phyloP scores from a whole-genome alignment of 2,888 invertebrate genomes.

The Platycheirus rosarum region DNA sequence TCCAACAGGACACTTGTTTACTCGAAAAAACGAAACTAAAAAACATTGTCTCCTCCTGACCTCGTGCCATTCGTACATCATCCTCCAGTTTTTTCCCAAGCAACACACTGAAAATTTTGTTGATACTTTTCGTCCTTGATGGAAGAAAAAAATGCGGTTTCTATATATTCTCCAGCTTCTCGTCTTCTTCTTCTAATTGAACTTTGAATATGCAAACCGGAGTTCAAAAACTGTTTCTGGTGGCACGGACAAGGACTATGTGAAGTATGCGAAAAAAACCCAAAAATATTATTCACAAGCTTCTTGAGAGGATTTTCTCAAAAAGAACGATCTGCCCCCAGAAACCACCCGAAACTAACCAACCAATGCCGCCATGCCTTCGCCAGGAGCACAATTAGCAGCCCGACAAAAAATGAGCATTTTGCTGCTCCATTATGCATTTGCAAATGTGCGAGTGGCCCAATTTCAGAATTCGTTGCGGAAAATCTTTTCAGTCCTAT shows the following conservation, averaged over 20 bases:
- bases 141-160: constrained; percentile 14
- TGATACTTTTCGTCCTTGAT: constrained; percentile 33
- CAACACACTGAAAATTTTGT: constrained; percentile 17
- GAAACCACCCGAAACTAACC: not conserved
- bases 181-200: constrained; percentile 55
- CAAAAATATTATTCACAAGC: constrained; percentile 41
- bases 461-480: constrained; percentile 55
- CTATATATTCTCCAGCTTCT: not conserved
- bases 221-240: constrained; percentile 29
- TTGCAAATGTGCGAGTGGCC: constrained; percentile 65
- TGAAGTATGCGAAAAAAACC: constrained; percentile 3
- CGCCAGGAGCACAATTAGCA: constrained; percentile 57
- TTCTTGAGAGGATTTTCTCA: constrained; percentile 32
- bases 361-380: constrained; percentile 1
- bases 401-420: constrained; percentile 31
- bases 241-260: not conserved
- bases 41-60: not conserved
- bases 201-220: constrained; percentile 52
- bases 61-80: not conserved
- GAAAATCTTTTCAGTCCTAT: constrained; percentile 37
- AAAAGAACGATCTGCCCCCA: constrained; percentile 9
- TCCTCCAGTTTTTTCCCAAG: not conserved
- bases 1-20: not conserved
- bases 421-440: constrained; percentile 61
- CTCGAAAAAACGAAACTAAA: not conserved